phyloP scores from a whole-genome alignment of 2,797 vertebrate species.

The Propithecus deckenii region DNA sequence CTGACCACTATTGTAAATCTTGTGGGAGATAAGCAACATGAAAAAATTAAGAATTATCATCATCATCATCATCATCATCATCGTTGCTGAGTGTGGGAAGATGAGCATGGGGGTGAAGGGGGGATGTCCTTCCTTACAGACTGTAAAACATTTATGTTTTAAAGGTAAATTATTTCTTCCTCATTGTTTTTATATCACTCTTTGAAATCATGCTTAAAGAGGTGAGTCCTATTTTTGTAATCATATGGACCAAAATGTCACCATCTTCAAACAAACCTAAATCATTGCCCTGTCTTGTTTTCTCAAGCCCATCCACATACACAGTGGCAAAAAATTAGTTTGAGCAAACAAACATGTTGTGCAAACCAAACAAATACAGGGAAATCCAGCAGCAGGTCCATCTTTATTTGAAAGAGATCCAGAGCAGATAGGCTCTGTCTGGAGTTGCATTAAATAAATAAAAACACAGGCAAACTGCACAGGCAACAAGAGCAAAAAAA shows the following conservation, averaged over 20 bases:
- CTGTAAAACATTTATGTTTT: background rate
- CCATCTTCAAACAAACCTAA: background rate
- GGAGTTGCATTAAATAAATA: background rate
- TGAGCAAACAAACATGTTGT: background rate
- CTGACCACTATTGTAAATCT: background rate
- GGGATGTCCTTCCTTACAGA: background rate
- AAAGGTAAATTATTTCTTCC: background rate
- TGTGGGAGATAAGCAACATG: background rate
- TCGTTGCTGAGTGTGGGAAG: background rate
- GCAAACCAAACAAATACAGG: background rate
- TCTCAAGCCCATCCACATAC: background rate
- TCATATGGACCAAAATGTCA: background rate
- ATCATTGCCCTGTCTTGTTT: accelerated
- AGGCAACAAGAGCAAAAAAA: background rate
- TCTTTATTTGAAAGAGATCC: background rate
- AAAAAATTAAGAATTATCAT: background rate
- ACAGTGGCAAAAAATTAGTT: background rate
- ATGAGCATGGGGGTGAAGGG: background rate
- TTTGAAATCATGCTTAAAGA: background rate
- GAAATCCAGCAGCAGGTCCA: background rate
- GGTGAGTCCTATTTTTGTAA: background rate
- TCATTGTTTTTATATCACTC: background rate
- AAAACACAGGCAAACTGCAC: background rate
- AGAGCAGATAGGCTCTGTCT: background rate
- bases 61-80: background rate